Conservation (phyloP, 2,113 vertebrate genomes). For the Scortum barcoo region DNA sequence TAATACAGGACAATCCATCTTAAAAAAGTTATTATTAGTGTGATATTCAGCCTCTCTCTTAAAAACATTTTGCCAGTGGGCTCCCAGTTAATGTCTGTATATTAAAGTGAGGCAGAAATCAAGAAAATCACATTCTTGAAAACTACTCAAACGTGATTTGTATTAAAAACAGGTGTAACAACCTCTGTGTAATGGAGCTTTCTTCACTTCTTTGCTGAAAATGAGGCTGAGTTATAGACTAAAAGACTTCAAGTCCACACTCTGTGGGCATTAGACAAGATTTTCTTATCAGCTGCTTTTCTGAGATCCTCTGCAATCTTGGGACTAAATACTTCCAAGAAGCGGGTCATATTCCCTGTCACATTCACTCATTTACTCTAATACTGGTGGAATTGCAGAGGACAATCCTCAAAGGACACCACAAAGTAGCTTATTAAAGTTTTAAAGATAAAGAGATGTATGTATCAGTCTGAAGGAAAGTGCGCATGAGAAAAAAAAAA, state of each 20-base stretch:
- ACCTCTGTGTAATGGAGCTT: not conserved
- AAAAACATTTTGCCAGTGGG: not conserved
- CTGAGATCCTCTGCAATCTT: slow-evolving; percentile 24
- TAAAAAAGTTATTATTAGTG: not conserved
- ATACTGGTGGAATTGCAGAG: slow-evolving; percentile 24
- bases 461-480: slow-evolving; percentile 19
- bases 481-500: slow-evolving; percentile 16
- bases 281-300: slow-evolving; percentile 28
- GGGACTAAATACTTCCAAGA: slow-evolving; percentile 39
- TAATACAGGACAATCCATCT: not conserved
- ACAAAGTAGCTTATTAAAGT: slow-evolving; percentile 56
- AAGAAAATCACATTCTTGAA: not conserved
- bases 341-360: slow-evolving; percentile 18
- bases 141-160: not conserved
- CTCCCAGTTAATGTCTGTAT: not conserved
- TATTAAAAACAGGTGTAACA: not conserved
- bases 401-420: slow-evolving; percentile 43
- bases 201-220: not conserved
- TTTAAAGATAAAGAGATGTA: slow-evolving; percentile 30
- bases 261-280: not conserved
- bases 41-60: not conserved
- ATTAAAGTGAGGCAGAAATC: not conserved
- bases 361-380: slow-evolving; percentile 18
- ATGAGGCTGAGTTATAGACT: slow-evolving; percentile 1
- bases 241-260: not conserved